Conservation (phyloP, 2,113 vertebrate species). For the Glaucidium brasilianum region DNA sequence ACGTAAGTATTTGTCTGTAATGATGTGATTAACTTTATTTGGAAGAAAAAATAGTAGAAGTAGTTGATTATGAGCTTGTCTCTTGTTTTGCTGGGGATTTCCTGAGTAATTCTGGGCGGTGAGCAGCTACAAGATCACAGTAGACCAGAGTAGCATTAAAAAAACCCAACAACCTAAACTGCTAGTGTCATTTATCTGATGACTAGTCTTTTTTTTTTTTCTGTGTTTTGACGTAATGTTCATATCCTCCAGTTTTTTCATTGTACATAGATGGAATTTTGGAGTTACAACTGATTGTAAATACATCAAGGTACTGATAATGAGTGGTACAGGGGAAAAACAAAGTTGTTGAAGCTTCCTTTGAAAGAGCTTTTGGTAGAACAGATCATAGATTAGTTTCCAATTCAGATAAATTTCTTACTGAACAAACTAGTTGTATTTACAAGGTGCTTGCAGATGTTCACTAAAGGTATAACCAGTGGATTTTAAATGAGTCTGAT, state of each 20-base stretch:
- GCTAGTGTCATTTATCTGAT: neutral
- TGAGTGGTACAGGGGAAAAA: neutral
- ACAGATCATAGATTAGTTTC: neutral
- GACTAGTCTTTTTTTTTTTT: neutral
- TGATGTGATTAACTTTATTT: neutral
- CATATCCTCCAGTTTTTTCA: neutral
- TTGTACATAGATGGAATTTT: neutral
- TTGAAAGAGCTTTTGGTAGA: neutral
- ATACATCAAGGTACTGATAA: neutral
- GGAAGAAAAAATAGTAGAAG: neutral
- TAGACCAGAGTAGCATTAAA: neutral
- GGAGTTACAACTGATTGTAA: neutral
- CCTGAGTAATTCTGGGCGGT: neutral
- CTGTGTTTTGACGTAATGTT: neutral
- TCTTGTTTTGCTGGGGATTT: neutral
- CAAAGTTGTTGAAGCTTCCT: neutral
- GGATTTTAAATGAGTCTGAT: neutral
- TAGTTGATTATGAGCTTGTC: neutral
- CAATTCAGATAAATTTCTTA: neutral
- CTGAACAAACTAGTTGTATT: neutral
- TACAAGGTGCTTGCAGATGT: neutral
- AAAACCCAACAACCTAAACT: neutral
- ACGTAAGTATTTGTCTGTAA: neutral
- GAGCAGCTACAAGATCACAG: neutral
- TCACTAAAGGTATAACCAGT: neutral